Evolutionary conservation across 2,888 invertebrate genomes (phyloP).

Genomic region (Cremastinae sp.): DNA sequence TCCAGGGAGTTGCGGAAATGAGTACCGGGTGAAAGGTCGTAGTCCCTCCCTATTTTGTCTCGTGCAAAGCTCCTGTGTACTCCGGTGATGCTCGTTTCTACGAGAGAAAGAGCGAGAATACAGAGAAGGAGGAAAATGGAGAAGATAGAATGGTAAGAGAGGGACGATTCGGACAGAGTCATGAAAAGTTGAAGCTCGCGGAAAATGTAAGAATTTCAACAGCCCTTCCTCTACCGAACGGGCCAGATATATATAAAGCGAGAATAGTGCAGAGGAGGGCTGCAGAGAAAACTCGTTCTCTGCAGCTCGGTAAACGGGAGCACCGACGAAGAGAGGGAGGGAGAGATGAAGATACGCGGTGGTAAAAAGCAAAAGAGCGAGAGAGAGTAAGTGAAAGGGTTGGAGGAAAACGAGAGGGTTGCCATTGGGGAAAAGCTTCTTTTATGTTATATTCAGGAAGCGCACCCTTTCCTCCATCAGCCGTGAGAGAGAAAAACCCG

Average conservation of each 20-base stretch:
- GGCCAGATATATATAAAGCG: conserved; percentile 43
- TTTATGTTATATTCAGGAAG: conserved; percentile 56
- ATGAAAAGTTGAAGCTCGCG: conserved; percentile 78
- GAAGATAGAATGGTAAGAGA: conserved; percentile 38
- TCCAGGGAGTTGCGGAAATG: conserved; percentile 55
- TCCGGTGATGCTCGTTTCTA: conserved; percentile 28
- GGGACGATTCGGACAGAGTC: conserved; percentile 71
- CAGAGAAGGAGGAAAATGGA: conserved; percentile 33
- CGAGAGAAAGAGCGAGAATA: conserved; percentile 37
- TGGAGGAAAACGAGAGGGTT: conserved; percentile 48
- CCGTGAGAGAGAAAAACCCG: conserved; percentile 7
- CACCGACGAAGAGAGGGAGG: conserved; percentile 28
- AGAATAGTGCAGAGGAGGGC: conserved; percentile 25
- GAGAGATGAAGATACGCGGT: conserved; percentile 11
- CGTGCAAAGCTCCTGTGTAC: conserved; percentile 7
- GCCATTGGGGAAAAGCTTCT: conserved; percentile 54
- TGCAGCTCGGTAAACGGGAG: conserved; percentile 48
- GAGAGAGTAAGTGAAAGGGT: conserved; percentile 49
- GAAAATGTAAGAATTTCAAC: conserved; percentile 73
- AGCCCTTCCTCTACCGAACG: conserved; percentile 15
- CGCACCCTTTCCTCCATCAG: conserved; percentile 54
- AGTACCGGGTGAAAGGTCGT: conserved; percentile 38
- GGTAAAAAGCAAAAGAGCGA: conserved; percentile 1
- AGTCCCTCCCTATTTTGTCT: conserved; percentile 25
- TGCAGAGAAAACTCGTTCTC: conserved; percentile 34